A percentile compares a stretch with the other conserved stretches of the same genome.
phyloP scores from a whole-genome alignment of 2,797 vertebrate genomes.

The Gymnoscopelus microlampas region DNA sequence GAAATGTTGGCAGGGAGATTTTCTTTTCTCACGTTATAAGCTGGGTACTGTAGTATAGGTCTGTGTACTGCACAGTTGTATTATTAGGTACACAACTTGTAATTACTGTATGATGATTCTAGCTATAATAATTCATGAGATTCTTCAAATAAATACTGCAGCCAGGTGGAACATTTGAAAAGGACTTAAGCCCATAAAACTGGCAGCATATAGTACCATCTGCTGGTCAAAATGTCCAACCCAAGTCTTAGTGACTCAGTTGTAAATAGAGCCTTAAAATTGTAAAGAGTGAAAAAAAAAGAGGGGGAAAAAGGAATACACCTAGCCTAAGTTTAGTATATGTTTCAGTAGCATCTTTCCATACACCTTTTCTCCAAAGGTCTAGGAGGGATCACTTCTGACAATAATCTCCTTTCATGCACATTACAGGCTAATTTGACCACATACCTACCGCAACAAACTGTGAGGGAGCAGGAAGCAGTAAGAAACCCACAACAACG shows the following conservation, averaged over 20 bases:
- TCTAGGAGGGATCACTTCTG: neutral
- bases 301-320: too few relatives aligned
- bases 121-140: neutral
- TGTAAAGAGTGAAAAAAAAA: too few relatives aligned
- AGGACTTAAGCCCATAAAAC: neutral
- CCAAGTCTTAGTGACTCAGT: neutral
- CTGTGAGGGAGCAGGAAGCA: neutral
- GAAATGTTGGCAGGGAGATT: neutral
- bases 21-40: neutral
- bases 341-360: too few relatives aligned
- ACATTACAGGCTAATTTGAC: neutral
- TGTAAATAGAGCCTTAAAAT: too few relatives aligned
- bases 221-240: slow-evolving; percentile 28
- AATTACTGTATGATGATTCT: neutral
- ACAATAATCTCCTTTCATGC: neutral
- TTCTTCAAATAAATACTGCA: neutral
- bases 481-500: neutral
- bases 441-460: neutral
- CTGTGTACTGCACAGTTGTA: too few relatives aligned
- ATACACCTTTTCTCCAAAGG: neutral
- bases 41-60: too few relatives aligned
- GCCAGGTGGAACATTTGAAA: neutral
- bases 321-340: too few relatives aligned
- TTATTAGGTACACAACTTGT: too few relatives aligned
- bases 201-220: slow-evolving; percentile 41